Percentiles rank a stretch among this genome's conserved stretches.
phyloP scores from a whole-genome alignment of 2,888 invertebrate species.

The Rotaria magnacalcarata region DNA sequence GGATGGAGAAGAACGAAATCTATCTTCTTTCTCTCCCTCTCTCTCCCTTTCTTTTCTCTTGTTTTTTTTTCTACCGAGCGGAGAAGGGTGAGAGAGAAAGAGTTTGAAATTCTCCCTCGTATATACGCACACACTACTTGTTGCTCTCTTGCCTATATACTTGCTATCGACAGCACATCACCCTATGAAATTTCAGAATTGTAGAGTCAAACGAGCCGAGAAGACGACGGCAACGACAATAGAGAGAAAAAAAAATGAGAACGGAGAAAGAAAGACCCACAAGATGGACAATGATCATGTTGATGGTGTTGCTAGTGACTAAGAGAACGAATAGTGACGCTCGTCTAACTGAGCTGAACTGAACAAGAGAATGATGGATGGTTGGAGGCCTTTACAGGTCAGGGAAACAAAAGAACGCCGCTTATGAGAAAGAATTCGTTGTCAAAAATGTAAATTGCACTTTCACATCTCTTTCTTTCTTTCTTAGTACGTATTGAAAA shows the following conservation, averaged over 20 bases:
- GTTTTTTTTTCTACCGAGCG: constrained; percentile 10
- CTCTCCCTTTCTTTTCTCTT: neutral
- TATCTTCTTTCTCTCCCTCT: neutral
- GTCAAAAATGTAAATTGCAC: constrained; percentile 10
- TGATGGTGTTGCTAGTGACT: constrained; percentile 11
- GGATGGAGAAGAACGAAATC: constrained; percentile 23
- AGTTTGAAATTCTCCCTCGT: constrained; percentile 22
- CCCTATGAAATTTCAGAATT: constrained; percentile 35
- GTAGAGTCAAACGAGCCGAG: constrained; percentile 29
- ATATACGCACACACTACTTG: constrained; percentile 2
- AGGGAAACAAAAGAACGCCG: constrained; percentile 22
- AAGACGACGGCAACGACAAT: constrained; percentile 29
- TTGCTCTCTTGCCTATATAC: constrained; percentile 28
- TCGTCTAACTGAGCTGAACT: constrained; percentile 7
- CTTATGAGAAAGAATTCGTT: constrained; percentile 11
- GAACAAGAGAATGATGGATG: constrained; percentile 26
- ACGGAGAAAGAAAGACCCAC: neutral
- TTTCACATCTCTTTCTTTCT: neutral
- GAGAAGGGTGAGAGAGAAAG: neutral
- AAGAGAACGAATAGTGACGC: neutral
- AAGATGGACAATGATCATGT: constrained; percentile 26
- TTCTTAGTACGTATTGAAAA: neutral
- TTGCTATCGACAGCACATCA: constrained; percentile 17
- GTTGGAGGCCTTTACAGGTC: constrained; percentile 5
- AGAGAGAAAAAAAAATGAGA: neutral